Evolutionary conservation across 2,888 invertebrate genomes (phyloP), one percentile per base, ranked within the genome.

Genomic region (Muscina levida): DNA sequence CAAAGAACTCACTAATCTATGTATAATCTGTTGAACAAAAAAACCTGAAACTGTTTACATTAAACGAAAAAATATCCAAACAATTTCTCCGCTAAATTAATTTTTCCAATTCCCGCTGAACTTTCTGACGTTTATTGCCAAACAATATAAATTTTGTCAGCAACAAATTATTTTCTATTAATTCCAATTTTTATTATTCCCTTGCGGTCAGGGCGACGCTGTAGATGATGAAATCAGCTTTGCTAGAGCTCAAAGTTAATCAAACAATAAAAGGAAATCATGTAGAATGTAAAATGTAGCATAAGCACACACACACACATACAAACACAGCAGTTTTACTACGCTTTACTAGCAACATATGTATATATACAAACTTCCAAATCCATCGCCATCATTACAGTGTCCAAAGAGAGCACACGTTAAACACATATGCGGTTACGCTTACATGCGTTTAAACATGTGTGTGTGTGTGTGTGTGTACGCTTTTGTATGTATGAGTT

Each of bases 161-260:
- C 42, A 13, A 39, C 62, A 42, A 22, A 42, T 17, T 62, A 62
- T 15, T 42, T 62, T 62, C 62, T 62, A 62, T 62, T 62, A 62
- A 59, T 42, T 62, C 22, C 62, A 42, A 59, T 57, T 39, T 62
- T 62, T 62, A 62, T 62, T 62, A 39, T 62, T 62, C 62, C 62
- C 62, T 22, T 22, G 42, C 42, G 62, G 15, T 13, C 39, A 37
- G 42, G 10, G 13, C 24, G 53, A 24, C 11, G 31, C 31, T 8
- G 31, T 31, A 31, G 4, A 31, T 31, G 62, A 42, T 62, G 62
- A 62, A 62, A 42, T 1, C 62, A 42, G 62, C 42, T 62, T 39
- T 62, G 42, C 39, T 42, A 62, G 13, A 5, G 22, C 22, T 62
- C 62, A 42, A 19, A 39, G 62, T 62, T 39, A 62, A 62, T 62